Evolutionary conservation across 2,113 vertebrate species (phyloP), one percentile per base, ranked within the genome.

Genomic region (Vimba vimba): DNA sequence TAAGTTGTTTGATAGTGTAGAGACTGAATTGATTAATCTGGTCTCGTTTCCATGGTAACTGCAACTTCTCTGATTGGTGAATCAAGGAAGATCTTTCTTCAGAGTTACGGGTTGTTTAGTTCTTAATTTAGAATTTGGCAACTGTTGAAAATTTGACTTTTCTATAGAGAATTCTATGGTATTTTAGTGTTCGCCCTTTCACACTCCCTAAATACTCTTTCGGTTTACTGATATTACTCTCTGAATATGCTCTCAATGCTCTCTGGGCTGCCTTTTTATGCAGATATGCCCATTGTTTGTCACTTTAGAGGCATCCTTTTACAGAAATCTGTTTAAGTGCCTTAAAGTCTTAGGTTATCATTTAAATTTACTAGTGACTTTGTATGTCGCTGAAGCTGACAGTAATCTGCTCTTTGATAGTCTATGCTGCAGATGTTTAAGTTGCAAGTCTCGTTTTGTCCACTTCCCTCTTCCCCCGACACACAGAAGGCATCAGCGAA

Each of bases 361-460:
- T 36, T 17, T 36, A 23, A 68, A 74, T 45, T 30, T 21, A 77
- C 57, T 25, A 69, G 45, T 76, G 39, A 78, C 69, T 11, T 55
- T 78, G 25, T 69, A 25, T 82, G 73, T 78, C 13, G 25, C 50
- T 71, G 39, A 50, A 25, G 60, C 87, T 59, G 79, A 71, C 80
- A 17, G 19, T 74, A 30, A 19, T 77, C 55, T 84, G 82, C 62
- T 77, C 68, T 21, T 10, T 19, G 45, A 27, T 25, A 47, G 36
- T n/a, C 52, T 25, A 12, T 57, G 64, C 68, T 86, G 87, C 86
- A 74, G 47, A 81, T 85, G 43, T 89, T 43, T 84, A 62, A 68
- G 52, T n/a, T 62, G 52, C 17, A 6, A n/a, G 43, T 59, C 62
- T 78, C 19, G 27, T 60, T 86, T 82, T 57, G 57, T 82, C 66